A percentile compares a stretch with the other conserved stretches of the same genome.
These are phyloP conservation scores for Lates calcarifer DNA, from an alignment of 2,113 vertebrate species.

Conservation along the genomic window DNA sequence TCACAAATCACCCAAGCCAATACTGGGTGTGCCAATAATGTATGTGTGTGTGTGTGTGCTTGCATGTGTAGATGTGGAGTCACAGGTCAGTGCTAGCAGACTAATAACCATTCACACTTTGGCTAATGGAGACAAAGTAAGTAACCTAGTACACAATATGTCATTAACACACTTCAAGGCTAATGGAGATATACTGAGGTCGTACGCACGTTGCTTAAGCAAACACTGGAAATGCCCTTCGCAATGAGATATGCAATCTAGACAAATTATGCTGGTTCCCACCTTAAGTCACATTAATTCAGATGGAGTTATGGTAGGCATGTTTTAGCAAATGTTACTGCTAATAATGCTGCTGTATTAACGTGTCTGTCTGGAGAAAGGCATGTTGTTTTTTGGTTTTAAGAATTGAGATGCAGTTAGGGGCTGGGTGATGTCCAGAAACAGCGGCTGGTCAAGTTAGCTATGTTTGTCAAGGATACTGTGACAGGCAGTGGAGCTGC, in stretches of 20 bases:
- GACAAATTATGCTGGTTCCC: conserved; percentile 37
- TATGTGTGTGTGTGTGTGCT: conserved; percentile 38
- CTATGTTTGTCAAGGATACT: conserved; percentile 22
- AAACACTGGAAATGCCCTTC: conserved; percentile 60
- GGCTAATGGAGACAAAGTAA: conserved; percentile 82
- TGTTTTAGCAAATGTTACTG: conserved; percentile 39
- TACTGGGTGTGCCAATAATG: conserved; percentile 60
- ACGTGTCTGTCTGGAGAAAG: not conserved
- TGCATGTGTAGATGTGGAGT: conserved; percentile 52
- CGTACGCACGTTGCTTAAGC: conserved; percentile 34
- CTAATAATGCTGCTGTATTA: conserved; percentile 19
- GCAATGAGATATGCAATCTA: conserved; percentile 36
- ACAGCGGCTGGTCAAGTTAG: conserved; percentile 12
- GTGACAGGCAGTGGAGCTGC: conserved; percentile 24
- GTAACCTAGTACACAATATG: conserved; percentile 65
- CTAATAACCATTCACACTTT: conserved; percentile 79
- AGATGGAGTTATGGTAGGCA: conserved; percentile 14
- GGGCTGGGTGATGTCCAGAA: not conserved
- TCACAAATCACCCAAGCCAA: conserved; percentile 78
- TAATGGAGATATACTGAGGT: conserved; percentile 75
- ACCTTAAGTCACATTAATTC: conserved; percentile 39
- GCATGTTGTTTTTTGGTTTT: not conserved
- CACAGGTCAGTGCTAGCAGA: conserved; percentile 70
- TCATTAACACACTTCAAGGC: conserved; percentile 71
- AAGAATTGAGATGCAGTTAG: not conserved